phyloP scores from a whole-genome alignment of 2,888 invertebrate genomes.

The Himalopsyche kuldschensis region DNA sequence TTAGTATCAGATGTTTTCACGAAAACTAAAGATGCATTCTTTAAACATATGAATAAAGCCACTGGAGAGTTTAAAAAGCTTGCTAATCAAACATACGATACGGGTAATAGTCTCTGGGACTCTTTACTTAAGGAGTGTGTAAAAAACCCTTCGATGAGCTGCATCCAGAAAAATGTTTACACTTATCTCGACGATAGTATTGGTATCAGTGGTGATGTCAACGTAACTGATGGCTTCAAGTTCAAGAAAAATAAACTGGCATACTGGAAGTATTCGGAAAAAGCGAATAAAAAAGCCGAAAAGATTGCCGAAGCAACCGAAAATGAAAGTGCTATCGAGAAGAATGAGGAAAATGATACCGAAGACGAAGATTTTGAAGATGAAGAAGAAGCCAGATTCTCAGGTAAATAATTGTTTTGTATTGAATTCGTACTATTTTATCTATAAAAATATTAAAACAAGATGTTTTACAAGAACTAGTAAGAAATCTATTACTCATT shows the following conservation, averaged over 20 bases:
- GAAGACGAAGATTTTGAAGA: constrained; percentile 53
- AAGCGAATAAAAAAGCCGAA: constrained; percentile 49
- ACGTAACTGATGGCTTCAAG: constrained; percentile 65
- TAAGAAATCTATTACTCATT: too few species aligned
- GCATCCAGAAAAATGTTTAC: constrained; percentile 77
- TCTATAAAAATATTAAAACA: neutral
- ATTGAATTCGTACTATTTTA: too few species aligned
- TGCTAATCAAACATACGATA: constrained; percentile 46
- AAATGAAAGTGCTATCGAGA: constrained; percentile 37
- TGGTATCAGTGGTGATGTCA: constrained; percentile 65
- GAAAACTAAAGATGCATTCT: neutral
- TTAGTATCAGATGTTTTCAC: neutral
- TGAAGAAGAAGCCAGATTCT: constrained; percentile 44
- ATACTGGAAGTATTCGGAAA: constrained; percentile 58
- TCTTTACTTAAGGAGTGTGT: constrained; percentile 73
- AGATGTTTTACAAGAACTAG: too few species aligned
- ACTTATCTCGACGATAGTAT: constrained; percentile 71
- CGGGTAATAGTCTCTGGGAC: constrained; percentile 73
- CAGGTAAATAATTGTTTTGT: constrained; percentile 7
- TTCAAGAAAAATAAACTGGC: constrained; percentile 68
- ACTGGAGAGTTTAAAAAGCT: neutral
- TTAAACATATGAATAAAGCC: neutral
- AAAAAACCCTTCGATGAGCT: constrained; percentile 66
- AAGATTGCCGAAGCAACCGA: constrained; percentile 34
- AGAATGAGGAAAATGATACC: constrained; percentile 43